Base-by-base conservation (phyloP, 1,140 invertebrate species). In the Zaprionus gabonicus region DNA sequence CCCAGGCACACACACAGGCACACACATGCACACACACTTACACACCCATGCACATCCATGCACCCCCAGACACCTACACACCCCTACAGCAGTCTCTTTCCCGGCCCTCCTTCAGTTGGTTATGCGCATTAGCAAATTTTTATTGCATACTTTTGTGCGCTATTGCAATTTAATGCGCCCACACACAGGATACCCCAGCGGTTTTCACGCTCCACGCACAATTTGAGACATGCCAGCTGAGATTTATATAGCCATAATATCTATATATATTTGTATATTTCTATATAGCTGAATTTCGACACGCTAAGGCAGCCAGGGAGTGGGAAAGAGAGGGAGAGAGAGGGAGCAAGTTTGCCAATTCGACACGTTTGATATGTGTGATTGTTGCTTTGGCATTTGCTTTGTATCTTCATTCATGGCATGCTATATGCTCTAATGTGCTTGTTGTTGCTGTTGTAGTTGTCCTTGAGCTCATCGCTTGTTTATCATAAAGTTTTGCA, bases 71-170 rank as follows among this genome's bases (percentile, higher is more conserved):
- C 27, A 27, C 27, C 27, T 4, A 34, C 9, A 34, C 31, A 34
- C 31, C 9, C 31, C 31, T 10, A 34, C 3, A 34, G 9, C 9
- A 34, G 31, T 9, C 9, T 34, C 31, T 34, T 9, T 9, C 3
- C 10, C 27, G 7, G 31, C 31, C 31, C 31, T 34, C 9, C 31
- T 34, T 3, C 7, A 3, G 9, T 71, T 83, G 80, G 84, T 83
- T 87, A 76, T 88, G 79, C 78, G 85, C 84, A 90, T 90, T 90
- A 88, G 85, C 86, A 77, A 88, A 88, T 90, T 92, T 82, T 91
- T 91, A 91, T 91, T 81, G 91, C 91, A 92, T 78, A 92, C 81
- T 92, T 91, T 85, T 73, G 76, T 67, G 80, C 83, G 80, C 78
- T 79, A 88, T 92, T 92, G 83, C 86, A 92, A 87, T 92, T 92